Evolutionary conservation across 2,888 invertebrate genomes (phyloP).

Genomic region (Charanyca ferruginea): DNA sequence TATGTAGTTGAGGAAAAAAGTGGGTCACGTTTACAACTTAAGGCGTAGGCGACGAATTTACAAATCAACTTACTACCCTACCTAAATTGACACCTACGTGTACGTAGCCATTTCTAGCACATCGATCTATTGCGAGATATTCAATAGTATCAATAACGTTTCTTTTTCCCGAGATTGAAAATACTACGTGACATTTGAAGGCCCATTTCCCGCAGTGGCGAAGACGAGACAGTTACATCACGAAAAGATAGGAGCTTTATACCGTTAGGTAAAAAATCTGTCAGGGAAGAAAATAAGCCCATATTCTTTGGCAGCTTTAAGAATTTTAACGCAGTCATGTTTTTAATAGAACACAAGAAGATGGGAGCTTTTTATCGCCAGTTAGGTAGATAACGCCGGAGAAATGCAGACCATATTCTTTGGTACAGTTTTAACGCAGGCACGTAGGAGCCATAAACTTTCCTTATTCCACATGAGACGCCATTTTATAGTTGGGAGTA

Average conservation of each 20-base stretch:
- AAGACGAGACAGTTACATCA: constrained; percentile 41
- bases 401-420: constrained; percentile 27
- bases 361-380: constrained; percentile 23
- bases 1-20: constrained; percentile 18
- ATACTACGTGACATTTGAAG: constrained; percentile 54
- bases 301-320: constrained; percentile 4
- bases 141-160: constrained; percentile 27
- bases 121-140: constrained; percentile 13
- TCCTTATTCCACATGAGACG: constrained; percentile 28
- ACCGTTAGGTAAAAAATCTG: constrained; percentile 22
- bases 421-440: constrained; percentile 40
- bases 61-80: too few species aligned
- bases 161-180: constrained; percentile 26
- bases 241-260: constrained; percentile 1
- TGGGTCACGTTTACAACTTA: constrained; percentile 32
- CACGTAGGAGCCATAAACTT: constrained; percentile 59
- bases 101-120: constrained; percentile 9
- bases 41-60: constrained; percentile 28
- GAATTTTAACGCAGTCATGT: constrained; percentile 22
- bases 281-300: constrained; percentile 1
- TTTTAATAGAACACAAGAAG: constrained; percentile 18
- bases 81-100: too few species aligned
- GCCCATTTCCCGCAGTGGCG: constrained; percentile 39
- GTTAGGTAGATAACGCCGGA: constrained; percentile 27
- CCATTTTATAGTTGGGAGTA: constrained; percentile 40